Evolutionary conservation across 2,888 invertebrate genomes (phyloP).

Genomic region (Heteromyza rotundicornis): DNA sequence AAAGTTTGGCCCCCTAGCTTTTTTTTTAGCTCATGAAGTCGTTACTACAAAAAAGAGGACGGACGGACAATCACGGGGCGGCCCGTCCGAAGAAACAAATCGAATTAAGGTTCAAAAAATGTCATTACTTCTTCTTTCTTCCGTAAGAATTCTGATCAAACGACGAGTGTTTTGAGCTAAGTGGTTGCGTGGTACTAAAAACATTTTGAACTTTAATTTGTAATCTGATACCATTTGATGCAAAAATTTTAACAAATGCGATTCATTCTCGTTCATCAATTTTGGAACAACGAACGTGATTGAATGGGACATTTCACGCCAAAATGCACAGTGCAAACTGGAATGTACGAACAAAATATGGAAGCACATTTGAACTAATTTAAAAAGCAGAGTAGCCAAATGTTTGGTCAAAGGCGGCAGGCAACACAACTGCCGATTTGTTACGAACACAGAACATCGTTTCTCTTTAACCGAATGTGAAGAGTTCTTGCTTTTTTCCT

Average conservation of each 20-base stretch:
- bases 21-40: too few relatives aligned
- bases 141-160: too few relatives aligned
- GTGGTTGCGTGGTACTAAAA: too few relatives aligned
- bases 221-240: neutral
- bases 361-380: neutral
- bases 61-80: too few relatives aligned
- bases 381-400: neutral
- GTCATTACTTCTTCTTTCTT: too few relatives aligned
- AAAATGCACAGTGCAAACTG: constrained; percentile 4
- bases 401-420: neutral
- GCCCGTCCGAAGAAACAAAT: too few relatives aligned
- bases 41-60: too few relatives aligned
- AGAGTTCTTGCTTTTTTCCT: neutral
- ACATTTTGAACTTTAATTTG: too few relatives aligned
- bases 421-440: neutral
- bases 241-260: neutral
- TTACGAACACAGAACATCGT: neutral
- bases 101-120: too few relatives aligned
- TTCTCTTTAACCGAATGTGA: neutral
- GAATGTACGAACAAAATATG: neutral
- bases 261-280: constrained; percentile 3
- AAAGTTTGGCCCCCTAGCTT: too few relatives aligned
- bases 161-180: too few relatives aligned
- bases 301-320: constrained; percentile 12
- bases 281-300: neutral